Evolutionary conservation across 2,888 invertebrate genomes (phyloP).

Genomic region (Eueremaeus valkanovi): DNA sequence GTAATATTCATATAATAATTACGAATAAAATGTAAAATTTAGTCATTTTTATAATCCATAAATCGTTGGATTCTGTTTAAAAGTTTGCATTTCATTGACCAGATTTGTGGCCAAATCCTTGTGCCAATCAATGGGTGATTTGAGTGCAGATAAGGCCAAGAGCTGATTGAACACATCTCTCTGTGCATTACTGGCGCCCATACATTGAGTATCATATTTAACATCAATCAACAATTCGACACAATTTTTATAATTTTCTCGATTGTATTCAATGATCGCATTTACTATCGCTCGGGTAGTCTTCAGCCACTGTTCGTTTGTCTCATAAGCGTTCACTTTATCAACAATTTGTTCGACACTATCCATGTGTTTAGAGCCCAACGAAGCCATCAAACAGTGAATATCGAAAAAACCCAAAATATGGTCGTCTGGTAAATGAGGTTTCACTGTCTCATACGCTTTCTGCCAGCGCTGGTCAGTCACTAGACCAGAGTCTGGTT

Average conservation of each 20-base stretch:
- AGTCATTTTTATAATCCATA: too few relatives aligned
- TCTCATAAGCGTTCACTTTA: background rate
- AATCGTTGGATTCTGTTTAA: too few relatives aligned
- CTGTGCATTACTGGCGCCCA: constrained; percentile 56
- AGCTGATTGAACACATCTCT: constrained; percentile 53
- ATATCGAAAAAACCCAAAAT: constrained; percentile 56
- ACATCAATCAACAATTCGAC: constrained; percentile 52
- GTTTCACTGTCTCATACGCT: constrained; percentile 50
- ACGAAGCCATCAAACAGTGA: constrained; percentile 53
- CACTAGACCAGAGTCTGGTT: constrained; percentile 43
- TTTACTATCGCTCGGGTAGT: constrained; percentile 48
- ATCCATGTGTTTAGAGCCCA: constrained; percentile 50
- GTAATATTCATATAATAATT: too few relatives aligned
- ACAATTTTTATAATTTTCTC: constrained; percentile 51
- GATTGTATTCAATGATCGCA: constrained; percentile 52
- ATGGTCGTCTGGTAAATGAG: constrained; percentile 56
- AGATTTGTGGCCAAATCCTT: constrained; percentile 35
- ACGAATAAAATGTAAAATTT: too few relatives aligned
- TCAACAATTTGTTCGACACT: constrained; percentile 23
- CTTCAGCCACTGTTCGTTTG: constrained; percentile 47
- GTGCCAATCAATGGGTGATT: constrained; percentile 44
- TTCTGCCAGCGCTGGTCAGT: constrained; percentile 50
- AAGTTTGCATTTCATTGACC: constrained; percentile 2
- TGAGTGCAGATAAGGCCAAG: constrained; percentile 51
- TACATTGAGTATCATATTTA: constrained; percentile 50